Percentiles rank a stretch among this genome's conserved stretches.
phyloP scores from a whole-genome alignment of 2,113 vertebrate genomes.

The Hippocampus guttulatus region DNA sequence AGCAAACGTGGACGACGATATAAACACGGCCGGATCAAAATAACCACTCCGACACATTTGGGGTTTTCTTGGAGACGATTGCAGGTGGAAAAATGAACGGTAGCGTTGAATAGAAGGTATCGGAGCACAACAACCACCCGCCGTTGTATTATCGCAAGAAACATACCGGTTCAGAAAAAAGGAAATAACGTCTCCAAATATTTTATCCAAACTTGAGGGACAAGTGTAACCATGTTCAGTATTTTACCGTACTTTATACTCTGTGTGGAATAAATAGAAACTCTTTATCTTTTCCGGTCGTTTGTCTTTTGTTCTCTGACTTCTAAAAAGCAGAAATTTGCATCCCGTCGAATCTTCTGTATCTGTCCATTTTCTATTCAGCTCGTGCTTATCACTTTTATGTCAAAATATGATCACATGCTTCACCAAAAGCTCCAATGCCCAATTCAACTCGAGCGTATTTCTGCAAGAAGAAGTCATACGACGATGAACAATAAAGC shows the following conservation, averaged over 20 bases:
- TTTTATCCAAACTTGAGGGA: slow-evolving; percentile 30
- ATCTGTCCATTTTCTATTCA: background rate
- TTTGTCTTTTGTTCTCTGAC: background rate
- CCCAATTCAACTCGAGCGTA: too few species aligned
- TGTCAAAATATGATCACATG: too few species aligned
- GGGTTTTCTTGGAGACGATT: slow-evolving; percentile 3
- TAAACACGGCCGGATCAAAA: background rate
- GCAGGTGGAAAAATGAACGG: background rate
- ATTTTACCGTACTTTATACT: slow-evolving; percentile 61
- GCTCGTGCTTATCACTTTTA: too few species aligned
- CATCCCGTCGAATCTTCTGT: too few species aligned
- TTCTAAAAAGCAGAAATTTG: background rate
- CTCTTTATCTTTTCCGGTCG: slow-evolving; percentile 31
- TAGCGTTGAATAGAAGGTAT: background rate
- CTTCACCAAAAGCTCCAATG: too few species aligned
- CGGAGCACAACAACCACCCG: background rate
- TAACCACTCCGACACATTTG: background rate
- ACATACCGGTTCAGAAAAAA: slow-evolving; percentile 2
- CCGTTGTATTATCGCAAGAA: background rate
- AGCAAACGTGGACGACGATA: background rate
- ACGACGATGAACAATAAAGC: too few species aligned
- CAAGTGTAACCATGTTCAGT: slow-evolving; percentile 52
- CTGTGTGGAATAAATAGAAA: slow-evolving; percentile 59
- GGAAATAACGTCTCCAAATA: slow-evolving; percentile 42
- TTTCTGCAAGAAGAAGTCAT: too few species aligned